Evolutionary conservation across 1,140 invertebrate species (phyloP), one percentile per base, ranked within the genome.

Genomic region (Drosophila lini): DNA sequence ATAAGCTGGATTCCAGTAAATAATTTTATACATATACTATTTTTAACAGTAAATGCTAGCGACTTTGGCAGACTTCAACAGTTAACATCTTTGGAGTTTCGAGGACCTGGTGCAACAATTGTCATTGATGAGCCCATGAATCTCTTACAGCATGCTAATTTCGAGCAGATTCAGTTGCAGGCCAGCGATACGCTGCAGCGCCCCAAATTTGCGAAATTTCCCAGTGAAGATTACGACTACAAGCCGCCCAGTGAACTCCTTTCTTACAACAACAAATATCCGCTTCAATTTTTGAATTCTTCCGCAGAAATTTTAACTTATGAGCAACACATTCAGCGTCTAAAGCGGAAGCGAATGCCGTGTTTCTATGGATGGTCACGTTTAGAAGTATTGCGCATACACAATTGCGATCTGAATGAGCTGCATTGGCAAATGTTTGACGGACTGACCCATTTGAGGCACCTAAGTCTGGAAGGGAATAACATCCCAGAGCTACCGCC

Each of bases 391-490:
- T 77, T 96, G 38, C 91, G 95, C 71, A 93, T 95, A 3, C 93
- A 93, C 19, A 92, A 93, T 28, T 96, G 95, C 75, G 92, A 94
- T 25, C 73, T 96, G 22, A 93, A 94, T 70, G 93, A 94, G 73
- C 90, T 96, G 61, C 94, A 94, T 57, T 96, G 95, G 95, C 94
- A 95, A 83, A 95, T 96, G 94, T 95, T 96, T 78, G 94, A 95
- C 61, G 95, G 94, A 15, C 81, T 96, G 3, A 80, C 93, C 3
- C 94, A 93, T 55, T 78, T 96, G 10, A 91, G 94, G 63, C 94
- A 94, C 74, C 92, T 96, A 16, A 94, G 95, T 25, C 78, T 96
- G 32, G 94, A 95, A 50, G 93, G 93, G 59, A 96, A 96, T 75
- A 93, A 93, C 44, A 93, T 96, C 9, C 93, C 93, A 75, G 94